Conservation (phyloP, 2,797 vertebrate genomes). For the Adrianichthys oophorus region DNA sequence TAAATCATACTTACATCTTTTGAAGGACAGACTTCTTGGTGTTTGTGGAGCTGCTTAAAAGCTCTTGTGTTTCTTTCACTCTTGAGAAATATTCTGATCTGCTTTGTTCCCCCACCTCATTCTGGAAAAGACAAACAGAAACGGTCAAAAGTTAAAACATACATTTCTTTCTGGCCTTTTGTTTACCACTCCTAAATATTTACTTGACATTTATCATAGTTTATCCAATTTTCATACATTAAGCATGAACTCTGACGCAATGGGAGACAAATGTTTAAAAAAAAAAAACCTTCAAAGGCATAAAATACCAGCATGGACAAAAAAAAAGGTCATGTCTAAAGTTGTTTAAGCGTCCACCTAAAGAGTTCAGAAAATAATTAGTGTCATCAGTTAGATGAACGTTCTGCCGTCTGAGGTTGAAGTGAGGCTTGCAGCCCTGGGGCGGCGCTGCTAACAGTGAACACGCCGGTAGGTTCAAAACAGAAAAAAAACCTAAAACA, state of each 20-base stretch:
- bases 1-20: slow-evolving; percentile 79
- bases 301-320: not conserved
- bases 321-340: slow-evolving; percentile 17
- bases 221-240: too few relatives aligned
- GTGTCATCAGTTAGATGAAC: slow-evolving; percentile 25
- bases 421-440: slow-evolving; percentile 26
- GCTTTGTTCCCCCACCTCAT: slow-evolving; percentile 70
- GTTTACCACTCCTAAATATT: too few relatives aligned
- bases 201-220: too few relatives aligned
- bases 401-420: slow-evolving; percentile 26
- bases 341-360: slow-evolving; percentile 33
- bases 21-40: slow-evolving; percentile 78
- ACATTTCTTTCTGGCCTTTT: slow-evolving; percentile 56
- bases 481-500: slow-evolving; percentile 33
- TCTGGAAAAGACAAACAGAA: slow-evolving; percentile 74
- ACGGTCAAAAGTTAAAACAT: slow-evolving; percentile 66
- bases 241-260: too few relatives aligned
- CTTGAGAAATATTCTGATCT: slow-evolving; percentile 80
- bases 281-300: too few relatives aligned
- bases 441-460: slow-evolving; percentile 35
- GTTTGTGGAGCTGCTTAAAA: slow-evolving; percentile 68
- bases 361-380: slow-evolving; percentile 30
- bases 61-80: slow-evolving; percentile 71
- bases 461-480: slow-evolving; percentile 34
- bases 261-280: too few relatives aligned